phyloP scores from a whole-genome alignment of 2,888 invertebrate species.

The Xiphydria camelus region DNA sequence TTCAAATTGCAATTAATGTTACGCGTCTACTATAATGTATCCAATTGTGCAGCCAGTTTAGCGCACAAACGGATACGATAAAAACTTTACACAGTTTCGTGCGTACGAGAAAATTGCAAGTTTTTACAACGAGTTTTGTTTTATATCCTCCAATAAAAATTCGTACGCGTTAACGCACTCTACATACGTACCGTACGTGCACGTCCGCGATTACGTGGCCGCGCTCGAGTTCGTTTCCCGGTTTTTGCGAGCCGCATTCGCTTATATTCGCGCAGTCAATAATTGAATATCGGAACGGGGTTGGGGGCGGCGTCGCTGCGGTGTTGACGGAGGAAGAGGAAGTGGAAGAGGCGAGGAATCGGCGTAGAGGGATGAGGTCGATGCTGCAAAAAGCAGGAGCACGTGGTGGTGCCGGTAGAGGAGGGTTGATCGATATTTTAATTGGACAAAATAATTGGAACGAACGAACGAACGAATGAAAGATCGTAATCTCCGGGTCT shows the following conservation, averaged over 20 bases:
- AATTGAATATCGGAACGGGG: slow-evolving; percentile 48
- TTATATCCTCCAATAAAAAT: too few relatives aligned
- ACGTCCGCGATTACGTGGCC: too few relatives aligned
- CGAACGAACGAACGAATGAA: slow-evolving; percentile 55
- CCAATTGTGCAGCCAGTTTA: too few relatives aligned
- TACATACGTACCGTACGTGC: too few relatives aligned
- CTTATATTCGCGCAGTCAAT: slow-evolving; percentile 38
- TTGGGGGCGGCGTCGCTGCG: slow-evolving; percentile 50
- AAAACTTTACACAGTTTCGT: too few relatives aligned
- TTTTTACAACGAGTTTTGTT: too few relatives aligned
- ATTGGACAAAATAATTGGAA: slow-evolving; percentile 59
- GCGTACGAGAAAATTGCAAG: too few relatives aligned
- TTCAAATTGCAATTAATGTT: too few relatives aligned
- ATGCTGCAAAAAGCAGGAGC: slow-evolving; percentile 51
- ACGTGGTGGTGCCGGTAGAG: slow-evolving; percentile 60
- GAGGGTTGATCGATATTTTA: slow-evolving; percentile 56
- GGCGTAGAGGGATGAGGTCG: slow-evolving; percentile 27
- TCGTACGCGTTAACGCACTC: too few relatives aligned
- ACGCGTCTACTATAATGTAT: too few relatives aligned
- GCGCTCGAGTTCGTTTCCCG: slow-evolving; percentile 14
- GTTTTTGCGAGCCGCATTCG: slow-evolving; percentile 38
- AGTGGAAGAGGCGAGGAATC: slow-evolving; percentile 57
- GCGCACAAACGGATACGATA: too few relatives aligned
- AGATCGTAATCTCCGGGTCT: slow-evolving; percentile 52
- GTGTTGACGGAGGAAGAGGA: slow-evolving; percentile 10